Evolutionary conservation across 2,888 invertebrate genomes (phyloP).

Genomic region (Nomada ruficornis): DNA sequence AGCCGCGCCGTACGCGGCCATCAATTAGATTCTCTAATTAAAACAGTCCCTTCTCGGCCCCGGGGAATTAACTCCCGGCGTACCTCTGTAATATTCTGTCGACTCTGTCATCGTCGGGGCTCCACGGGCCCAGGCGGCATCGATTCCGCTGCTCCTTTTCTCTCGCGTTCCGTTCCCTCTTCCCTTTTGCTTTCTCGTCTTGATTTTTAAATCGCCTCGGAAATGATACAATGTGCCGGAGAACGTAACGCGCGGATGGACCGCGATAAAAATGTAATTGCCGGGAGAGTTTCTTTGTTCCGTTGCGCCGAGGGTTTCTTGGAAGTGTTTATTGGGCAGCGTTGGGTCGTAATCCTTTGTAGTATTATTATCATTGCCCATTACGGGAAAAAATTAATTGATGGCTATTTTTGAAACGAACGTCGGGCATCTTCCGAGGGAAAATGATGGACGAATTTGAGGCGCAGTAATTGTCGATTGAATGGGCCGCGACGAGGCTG

Average conservation of each 20-base stretch:
- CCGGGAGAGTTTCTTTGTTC: background rate
- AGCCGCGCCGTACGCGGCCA: constrained; percentile 67
- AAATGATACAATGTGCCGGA: constrained; percentile 25
- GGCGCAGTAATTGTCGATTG: no score
- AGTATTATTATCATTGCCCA: no score
- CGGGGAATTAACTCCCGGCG: constrained; percentile 60
- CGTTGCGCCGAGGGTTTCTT: background rate
- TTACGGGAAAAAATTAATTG: no score
- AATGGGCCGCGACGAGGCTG: no score
- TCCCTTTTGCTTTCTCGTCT: background rate
- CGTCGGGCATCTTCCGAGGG: no score
- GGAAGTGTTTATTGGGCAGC: no score
- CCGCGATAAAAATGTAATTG: background rate
- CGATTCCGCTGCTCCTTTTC: constrained; percentile 1
- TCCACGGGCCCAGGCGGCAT: background rate
- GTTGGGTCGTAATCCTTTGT: background rate
- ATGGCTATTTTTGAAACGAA: no score
- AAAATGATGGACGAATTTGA: no score
- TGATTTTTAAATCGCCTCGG: background rate
- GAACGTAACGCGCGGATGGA: background rate
- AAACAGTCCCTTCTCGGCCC: constrained; percentile 68
- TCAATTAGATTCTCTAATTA: constrained; percentile 77
- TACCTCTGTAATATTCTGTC: constrained; percentile 55
- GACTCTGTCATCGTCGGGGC: constrained; percentile 65
- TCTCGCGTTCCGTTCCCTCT: no score